These are phyloP conservation scores for Gallinago solitaria DNA, from an alignment of 2,797 vertebrate species.

Conservation along the genomic window DNA sequence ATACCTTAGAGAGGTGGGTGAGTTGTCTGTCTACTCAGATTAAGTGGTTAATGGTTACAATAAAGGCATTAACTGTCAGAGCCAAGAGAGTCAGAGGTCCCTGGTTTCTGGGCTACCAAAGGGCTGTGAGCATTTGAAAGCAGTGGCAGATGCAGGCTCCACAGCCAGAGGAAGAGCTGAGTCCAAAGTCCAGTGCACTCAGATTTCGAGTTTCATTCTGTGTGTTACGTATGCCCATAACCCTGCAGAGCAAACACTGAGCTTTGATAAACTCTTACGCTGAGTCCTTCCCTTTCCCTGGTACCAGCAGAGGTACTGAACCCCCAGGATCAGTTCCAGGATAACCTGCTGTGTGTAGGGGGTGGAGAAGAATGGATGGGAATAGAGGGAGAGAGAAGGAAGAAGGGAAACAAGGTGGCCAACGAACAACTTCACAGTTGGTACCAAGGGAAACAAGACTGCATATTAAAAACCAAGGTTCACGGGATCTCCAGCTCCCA, in stretches of 20 bases:
- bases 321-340: neutral
- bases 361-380: neutral
- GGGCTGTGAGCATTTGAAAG: neutral
- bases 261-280: neutral
- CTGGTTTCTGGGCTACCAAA: constrained; percentile 2
- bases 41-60: neutral
- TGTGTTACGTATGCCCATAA: neutral
- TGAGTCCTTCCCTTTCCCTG: neutral
- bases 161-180: neutral
- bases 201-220: neutral
- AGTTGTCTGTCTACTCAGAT: neutral
- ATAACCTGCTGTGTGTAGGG: neutral
- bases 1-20: neutral
- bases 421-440: neutral
- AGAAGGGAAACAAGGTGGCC: neutral
- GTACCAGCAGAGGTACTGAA: neutral
- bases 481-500: neutral
- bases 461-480: neutral
- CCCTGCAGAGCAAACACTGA: neutral
- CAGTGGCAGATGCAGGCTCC: neutral
- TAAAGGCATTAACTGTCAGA: neutral
- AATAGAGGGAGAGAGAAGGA: neutral
- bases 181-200: neutral
- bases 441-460: neutral
- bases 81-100: neutral